Evolutionary conservation across 2,888 invertebrate species (phyloP).

Genomic region (Marronus borbonicus): DNA sequence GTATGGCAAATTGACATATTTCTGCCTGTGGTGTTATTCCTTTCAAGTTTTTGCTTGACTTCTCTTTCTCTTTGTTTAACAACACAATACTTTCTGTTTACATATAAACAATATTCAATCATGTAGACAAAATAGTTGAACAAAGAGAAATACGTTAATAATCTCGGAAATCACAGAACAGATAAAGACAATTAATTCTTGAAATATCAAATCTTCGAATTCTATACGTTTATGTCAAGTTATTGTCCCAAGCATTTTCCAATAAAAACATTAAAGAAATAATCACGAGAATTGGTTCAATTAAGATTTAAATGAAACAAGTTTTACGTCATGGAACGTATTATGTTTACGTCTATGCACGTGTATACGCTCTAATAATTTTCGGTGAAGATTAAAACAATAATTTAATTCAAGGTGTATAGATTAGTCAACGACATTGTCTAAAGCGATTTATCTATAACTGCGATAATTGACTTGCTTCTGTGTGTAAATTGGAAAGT

Average conservation of each 20-base stretch:
- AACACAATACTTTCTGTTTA: no score
- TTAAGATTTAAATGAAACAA: constrained; percentile 18
- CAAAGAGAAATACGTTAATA: no score
- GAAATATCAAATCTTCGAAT: not conserved
- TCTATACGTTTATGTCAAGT: not conserved
- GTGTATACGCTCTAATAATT: not conserved
- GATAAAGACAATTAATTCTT: not conserved
- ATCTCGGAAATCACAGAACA: no score
- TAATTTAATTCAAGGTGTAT: not conserved
- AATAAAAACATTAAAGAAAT: not conserved
- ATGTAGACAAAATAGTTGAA: no score
- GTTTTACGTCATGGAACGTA: constrained; percentile 5
- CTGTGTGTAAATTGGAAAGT: no score
- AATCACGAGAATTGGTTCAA: constrained; percentile 23
- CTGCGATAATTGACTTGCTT: no score
- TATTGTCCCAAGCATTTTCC: constrained; percentile 12
- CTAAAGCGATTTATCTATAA: not conserved
- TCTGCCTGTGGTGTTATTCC: no score
- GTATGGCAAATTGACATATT: no score
- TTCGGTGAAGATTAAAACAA: constrained; percentile 5
- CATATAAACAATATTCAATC: no score
- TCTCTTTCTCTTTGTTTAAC: no score
- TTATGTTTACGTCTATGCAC: not conserved
- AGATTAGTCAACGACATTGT: not conserved
- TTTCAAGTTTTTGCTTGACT: no score